These are phyloP conservation scores for Corythaeola cristata DNA, from an alignment of 2,113 vertebrate genomes.

Conservation along the genomic window DNA sequence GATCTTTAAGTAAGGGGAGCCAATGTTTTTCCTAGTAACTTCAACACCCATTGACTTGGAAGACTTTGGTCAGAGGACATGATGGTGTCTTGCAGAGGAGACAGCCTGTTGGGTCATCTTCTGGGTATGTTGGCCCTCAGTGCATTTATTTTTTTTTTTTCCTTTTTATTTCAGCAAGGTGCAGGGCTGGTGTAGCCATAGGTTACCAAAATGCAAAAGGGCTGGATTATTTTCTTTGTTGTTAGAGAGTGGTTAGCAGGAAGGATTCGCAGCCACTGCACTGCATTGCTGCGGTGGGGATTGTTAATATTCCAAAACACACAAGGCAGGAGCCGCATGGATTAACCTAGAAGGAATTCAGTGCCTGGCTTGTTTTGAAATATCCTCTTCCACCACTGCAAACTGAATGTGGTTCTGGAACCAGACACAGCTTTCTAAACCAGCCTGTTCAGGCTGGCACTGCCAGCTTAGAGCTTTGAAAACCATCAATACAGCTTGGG, in stretches of 20 bases:
- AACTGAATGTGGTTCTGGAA: background rate
- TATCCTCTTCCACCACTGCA: background rate
- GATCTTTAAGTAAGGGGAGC: slow-evolving; percentile 45
- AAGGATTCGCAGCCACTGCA: background rate
- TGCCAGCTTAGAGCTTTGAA: slow-evolving; percentile 1
- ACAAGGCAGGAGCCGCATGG: background rate
- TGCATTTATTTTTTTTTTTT: accelerated
- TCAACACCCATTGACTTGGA: background rate
- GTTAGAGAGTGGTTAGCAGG: background rate
- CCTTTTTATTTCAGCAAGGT: background rate
- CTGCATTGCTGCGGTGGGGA: background rate
- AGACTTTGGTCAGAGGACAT: background rate
- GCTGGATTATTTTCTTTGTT: background rate
- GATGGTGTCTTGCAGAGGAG: background rate
- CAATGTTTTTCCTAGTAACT: background rate
- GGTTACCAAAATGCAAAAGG: background rate
- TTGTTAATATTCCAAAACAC: background rate
- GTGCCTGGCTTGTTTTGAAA: slow-evolving; percentile 31
- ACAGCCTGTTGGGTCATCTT: background rate
- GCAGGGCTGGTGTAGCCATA: background rate
- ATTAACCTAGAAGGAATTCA: background rate
- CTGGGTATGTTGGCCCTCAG: background rate
- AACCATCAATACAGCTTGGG: slow-evolving; percentile 4
- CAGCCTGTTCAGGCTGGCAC: background rate
- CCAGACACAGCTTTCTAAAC: background rate